Evolutionary conservation across 1,140 invertebrate species (phyloP).

Genomic region (Agrilus planipennis): DNA sequence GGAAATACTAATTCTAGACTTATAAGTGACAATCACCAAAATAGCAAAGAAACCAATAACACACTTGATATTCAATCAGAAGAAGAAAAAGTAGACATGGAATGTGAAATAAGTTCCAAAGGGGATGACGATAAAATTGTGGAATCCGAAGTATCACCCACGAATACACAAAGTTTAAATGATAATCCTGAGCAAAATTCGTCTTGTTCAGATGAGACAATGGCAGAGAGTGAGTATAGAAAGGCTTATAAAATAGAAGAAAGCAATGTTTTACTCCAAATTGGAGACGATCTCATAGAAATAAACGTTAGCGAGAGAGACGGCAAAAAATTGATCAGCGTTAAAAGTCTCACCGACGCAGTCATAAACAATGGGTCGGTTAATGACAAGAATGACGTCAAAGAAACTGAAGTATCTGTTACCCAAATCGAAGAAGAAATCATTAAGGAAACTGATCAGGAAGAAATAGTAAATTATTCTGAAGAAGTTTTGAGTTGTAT

Average conservation of each 20-base stretch:
- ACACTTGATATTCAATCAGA: too few relatives aligned
- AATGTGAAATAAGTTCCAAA: background rate
- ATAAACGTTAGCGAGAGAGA: constrained; percentile 23
- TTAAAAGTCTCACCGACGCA: constrained; percentile 20
- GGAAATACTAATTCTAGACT: too few relatives aligned
- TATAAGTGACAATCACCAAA: too few relatives aligned
- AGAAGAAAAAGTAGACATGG: background rate
- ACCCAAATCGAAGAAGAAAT: background rate
- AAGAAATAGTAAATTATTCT: background rate
- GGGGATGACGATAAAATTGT: background rate
- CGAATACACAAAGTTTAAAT: too few relatives aligned
- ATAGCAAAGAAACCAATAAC: too few relatives aligned
- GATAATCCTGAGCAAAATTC: too few relatives aligned
- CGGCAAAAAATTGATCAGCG: constrained; percentile 26
- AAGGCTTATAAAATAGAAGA: constrained; percentile 12
- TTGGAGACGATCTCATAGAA: constrained; percentile 26
- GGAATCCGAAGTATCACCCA: too few relatives aligned
- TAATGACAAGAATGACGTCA: too few relatives aligned
- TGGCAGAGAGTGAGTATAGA: background rate
- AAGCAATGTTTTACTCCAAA: constrained; percentile 21
- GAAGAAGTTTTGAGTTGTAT: background rate
- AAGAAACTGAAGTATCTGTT: background rate
- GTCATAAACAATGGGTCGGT: constrained; percentile 19
- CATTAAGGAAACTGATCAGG: background rate
- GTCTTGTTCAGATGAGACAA: too few relatives aligned